Evolutionary conservation across 2,888 invertebrate species (phyloP).

Genomic region (Hyppa rectilinea): DNA sequence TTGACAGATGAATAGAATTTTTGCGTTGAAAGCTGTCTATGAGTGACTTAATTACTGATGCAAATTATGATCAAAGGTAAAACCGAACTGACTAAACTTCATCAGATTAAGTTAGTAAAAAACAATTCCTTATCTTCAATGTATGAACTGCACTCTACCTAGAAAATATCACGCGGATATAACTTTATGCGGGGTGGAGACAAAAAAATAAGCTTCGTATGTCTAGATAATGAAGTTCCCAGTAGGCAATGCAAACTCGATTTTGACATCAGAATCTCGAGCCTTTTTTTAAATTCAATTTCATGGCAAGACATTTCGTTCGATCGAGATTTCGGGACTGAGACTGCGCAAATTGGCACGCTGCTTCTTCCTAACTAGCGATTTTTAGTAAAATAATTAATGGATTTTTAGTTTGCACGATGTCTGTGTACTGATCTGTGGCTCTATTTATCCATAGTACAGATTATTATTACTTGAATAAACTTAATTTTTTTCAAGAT

Average conservation of each 20-base stretch:
- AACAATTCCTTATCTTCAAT: too few relatives aligned
- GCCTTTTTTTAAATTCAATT: too few relatives aligned
- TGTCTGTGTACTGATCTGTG: too few relatives aligned
- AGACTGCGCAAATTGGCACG: background rate
- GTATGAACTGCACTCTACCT: too few relatives aligned
- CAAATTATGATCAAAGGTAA: background rate
- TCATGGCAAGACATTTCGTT: background rate
- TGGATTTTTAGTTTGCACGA: too few relatives aligned
- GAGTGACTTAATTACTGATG: constrained; percentile 1
- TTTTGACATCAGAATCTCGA: background rate
- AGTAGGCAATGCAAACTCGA: background rate
- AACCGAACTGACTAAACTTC: background rate
- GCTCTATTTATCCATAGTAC: too few relatives aligned
- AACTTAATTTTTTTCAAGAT: too few relatives aligned
- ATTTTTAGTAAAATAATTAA: too few relatives aligned
- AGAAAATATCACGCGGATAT: background rate
- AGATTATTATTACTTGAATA: too few relatives aligned
- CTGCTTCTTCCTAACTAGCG: too few relatives aligned
- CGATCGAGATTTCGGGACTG: background rate
- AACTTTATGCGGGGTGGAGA: background rate
- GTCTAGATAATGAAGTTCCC: background rate
- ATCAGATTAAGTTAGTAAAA: background rate
- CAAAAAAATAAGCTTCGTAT: background rate
- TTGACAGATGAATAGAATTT: constrained; percentile 15
- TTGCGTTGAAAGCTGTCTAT: background rate